Conservation (phyloP, 2,113 vertebrate genomes). For the Dendropsophus ebraccatus region DNA sequence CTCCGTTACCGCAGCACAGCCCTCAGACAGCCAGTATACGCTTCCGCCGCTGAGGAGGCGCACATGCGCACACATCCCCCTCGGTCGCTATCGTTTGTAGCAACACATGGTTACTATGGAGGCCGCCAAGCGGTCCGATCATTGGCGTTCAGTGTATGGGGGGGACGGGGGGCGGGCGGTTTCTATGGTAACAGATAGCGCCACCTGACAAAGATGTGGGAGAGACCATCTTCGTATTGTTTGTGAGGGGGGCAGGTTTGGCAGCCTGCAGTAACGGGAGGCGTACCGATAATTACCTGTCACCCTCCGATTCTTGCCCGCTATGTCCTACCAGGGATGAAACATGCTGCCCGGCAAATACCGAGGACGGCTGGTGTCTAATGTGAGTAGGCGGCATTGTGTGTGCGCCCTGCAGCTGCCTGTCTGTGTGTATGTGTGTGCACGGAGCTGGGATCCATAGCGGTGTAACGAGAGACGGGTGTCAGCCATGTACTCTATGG, state of each 20-base stretch:
- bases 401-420: background rate
- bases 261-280: background rate
- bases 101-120: slow-evolving; percentile 23
- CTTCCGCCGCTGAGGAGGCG: background rate
- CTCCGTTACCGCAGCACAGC: too few relatives aligned
- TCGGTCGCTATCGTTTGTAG: background rate
- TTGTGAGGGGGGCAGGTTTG: background rate
- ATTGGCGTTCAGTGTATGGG: background rate
- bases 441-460: too few relatives aligned
- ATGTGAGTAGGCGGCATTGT: slow-evolving; percentile 49
- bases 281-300: background rate
- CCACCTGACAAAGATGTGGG: background rate
- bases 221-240: slow-evolving; percentile 31
- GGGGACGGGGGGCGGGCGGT: background rate
- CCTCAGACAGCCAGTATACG: too few relatives aligned
- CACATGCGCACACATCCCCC: background rate
- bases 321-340: background rate
- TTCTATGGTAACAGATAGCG: slow-evolving; percentile 32
- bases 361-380: slow-evolving; percentile 48
- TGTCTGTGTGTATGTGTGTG: too few relatives aligned
- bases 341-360: slow-evolving; percentile 57
- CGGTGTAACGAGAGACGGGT: too few relatives aligned
- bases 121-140: background rate
- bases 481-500: too few relatives aligned
- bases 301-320: background rate